Conservation (phyloP, 2,888 invertebrate species). For the Pseudoips prasinana region DNA sequence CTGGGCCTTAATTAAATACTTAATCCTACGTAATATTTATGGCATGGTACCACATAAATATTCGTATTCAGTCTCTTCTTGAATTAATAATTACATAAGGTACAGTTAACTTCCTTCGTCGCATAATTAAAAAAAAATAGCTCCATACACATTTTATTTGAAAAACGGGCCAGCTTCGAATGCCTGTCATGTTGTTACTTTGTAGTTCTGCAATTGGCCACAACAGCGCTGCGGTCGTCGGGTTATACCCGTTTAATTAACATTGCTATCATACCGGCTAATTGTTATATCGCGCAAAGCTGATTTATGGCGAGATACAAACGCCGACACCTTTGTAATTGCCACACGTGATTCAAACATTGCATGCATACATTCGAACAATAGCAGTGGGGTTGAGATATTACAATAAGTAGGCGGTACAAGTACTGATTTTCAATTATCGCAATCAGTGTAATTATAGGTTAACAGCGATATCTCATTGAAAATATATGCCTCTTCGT, state of each 20-base stretch:
- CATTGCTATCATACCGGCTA: constrained; percentile 81
- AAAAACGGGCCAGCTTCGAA: no score
- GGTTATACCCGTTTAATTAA: constrained; percentile 79
- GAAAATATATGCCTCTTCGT: no score
- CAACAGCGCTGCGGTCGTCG: constrained; percentile 49
- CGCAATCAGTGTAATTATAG: constrained; percentile 22
- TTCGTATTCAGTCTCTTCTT: no score
- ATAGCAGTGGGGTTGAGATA: constrained; percentile 43
- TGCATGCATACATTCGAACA: constrained; percentile 58
- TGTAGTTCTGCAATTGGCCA: constrained; percentile 45
- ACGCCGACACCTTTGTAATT: constrained; percentile 79
- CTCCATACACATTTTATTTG: no score
- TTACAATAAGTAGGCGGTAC: constrained; percentile 39
- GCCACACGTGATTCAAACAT: constrained; percentile 66
- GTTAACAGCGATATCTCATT: background rate
- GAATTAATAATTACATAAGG: no score
- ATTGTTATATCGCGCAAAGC: constrained; percentile 80
- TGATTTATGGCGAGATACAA: constrained; percentile 77
- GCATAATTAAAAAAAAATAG: no score
- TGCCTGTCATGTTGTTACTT: no score
- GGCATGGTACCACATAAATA: no score
- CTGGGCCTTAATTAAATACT: no score
- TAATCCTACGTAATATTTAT: no score
- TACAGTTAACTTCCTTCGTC: no score
- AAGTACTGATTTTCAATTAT: constrained; percentile 36